A percentile compares a stretch with the other conserved stretches of the same genome.
Conservation (phyloP, 1,140 invertebrate species). For the Tyrophagus putrescentiae region DNA sequence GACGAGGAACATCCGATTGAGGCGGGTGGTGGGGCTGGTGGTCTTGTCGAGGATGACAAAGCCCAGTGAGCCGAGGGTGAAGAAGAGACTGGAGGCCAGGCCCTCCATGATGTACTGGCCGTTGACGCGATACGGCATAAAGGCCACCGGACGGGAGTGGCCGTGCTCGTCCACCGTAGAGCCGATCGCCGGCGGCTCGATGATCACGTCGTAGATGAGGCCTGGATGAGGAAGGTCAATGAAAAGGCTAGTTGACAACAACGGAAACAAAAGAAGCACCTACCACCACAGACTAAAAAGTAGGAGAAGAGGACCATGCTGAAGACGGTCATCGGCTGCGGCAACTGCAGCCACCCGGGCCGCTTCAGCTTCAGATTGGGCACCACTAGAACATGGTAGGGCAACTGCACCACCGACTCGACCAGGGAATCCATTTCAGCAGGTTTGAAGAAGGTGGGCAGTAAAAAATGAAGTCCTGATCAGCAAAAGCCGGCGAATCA, state of each 20-base stretch:
- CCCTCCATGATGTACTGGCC: slow-evolving; percentile 99
- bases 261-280: slow-evolving; percentile 28
- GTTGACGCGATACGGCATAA: slow-evolving; percentile 95
- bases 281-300: slow-evolving; percentile 94
- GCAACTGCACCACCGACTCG: slow-evolving; percentile 59
- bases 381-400: slow-evolving; percentile 67
- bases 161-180: slow-evolving; percentile 93
- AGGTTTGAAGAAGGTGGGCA: too few species aligned
- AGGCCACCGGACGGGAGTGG: slow-evolving; percentile 82
- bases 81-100: slow-evolving; percentile 85
- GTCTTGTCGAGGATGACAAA: slow-evolving; percentile 92
- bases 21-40: slow-evolving; percentile 72
- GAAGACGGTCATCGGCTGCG: slow-evolving; percentile 85
- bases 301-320: slow-evolving; percentile 78
- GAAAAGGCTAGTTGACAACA: slow-evolving; percentile 8
- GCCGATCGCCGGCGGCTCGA: slow-evolving; percentile 91
- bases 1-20: slow-evolving; percentile 79
- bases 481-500: too few species aligned
- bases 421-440: slow-evolving; percentile 37
- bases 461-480: too few species aligned
- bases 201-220: slow-evolving; percentile 96
- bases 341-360: slow-evolving; percentile 76
- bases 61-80: slow-evolving; percentile 83
- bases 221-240: slow-evolving; percentile 43
- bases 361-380: slow-evolving; percentile 83